Evolutionary conservation across 2,113 vertebrate species (phyloP).

Genomic region (Vombatus ursinus): DNA sequence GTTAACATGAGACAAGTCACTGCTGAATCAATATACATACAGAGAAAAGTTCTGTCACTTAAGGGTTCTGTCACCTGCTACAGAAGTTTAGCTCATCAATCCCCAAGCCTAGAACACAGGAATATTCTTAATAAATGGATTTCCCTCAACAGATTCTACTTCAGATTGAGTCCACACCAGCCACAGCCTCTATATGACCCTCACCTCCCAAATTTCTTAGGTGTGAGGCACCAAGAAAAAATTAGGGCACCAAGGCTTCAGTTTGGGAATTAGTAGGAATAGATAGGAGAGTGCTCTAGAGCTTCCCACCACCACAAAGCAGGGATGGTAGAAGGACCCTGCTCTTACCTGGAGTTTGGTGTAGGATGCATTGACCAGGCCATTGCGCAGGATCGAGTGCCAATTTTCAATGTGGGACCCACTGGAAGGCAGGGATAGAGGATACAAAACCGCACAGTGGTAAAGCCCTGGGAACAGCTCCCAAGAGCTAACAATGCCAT

Average conservation of each 20-base stretch:
- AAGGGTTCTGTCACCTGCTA: constrained; percentile 32
- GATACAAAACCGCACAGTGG: neutral
- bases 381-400: constrained; percentile 99
- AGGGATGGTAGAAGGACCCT: neutral
- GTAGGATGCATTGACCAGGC: constrained; percentile 99
- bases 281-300: constrained; percentile 3
- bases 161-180: constrained; percentile 9
- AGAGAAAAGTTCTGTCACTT: constrained; percentile 30
- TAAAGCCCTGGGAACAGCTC: neutral
- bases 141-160: constrained; percentile 10
- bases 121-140: neutral
- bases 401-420: constrained; percentile 99
- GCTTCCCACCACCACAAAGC: neutral
- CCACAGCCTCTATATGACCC: constrained; percentile 1
- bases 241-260: neutral
- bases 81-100: neutral
- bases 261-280: constrained; percentile 21
- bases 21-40: neutral
- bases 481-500: constrained; percentile 25
- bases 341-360: constrained; percentile 97
- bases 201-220: constrained; percentile 23
- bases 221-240: neutral
- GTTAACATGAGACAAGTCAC: neutral
- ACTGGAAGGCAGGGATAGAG: constrained; percentile 82
- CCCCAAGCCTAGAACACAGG: constrained; percentile 5